These are phyloP conservation scores for Alosa sapidissima DNA, from an alignment of 2,797 vertebrate genomes.

Conservation along the genomic window DNA sequence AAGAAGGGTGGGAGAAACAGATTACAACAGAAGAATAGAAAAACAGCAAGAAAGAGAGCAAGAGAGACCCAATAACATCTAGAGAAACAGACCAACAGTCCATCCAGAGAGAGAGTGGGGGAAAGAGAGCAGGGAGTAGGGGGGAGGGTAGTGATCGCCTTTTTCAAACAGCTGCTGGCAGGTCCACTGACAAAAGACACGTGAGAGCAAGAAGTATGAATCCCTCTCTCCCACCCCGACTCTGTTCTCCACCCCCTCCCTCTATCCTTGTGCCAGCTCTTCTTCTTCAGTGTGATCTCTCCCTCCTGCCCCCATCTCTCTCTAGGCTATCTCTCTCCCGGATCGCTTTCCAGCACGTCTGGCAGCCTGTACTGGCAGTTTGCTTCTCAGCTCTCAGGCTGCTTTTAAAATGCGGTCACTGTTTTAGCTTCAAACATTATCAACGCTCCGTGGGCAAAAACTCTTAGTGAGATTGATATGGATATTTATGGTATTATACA, in stretches of 20 bases:
- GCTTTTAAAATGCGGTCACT: background rate
- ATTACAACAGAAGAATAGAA: background rate
- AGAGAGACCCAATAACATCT: constrained; percentile 6
- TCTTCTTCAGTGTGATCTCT: background rate
- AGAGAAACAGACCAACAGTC: background rate
- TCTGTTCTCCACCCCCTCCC: background rate
- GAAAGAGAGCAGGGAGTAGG: constrained; percentile 21
- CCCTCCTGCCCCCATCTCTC: background rate
- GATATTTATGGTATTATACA: background rate
- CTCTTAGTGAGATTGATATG: background rate
- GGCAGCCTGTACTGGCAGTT: background rate
- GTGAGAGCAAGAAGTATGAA: constrained; percentile 56
- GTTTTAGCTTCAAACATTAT: background rate
- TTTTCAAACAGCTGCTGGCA: constrained; percentile 53
- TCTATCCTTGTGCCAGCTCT: background rate
- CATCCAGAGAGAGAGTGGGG: background rate
- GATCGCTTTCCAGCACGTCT: background rate
- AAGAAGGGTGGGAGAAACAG: background rate
- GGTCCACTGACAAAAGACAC: constrained; percentile 57
- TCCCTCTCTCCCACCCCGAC: background rate
- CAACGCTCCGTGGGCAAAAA: background rate
- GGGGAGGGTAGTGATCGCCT: constrained; percentile 48
- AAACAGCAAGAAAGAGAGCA: background rate
- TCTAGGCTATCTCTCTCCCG: background rate
- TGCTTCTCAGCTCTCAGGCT: background rate